phyloP scores from a whole-genome alignment of 2,888 invertebrate genomes.

The Octonoba sinensis region DNA sequence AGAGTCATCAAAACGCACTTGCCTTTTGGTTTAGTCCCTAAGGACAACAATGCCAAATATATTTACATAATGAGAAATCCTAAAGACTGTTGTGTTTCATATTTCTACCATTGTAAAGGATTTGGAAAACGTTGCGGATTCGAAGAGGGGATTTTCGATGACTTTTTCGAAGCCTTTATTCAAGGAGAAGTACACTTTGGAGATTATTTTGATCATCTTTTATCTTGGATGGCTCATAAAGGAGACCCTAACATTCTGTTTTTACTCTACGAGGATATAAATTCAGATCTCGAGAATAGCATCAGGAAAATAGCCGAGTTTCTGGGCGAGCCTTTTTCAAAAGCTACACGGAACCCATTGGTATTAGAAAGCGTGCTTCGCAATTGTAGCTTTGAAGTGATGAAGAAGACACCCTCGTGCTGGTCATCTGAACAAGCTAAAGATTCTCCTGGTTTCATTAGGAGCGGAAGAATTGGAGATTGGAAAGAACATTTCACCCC shows the following conservation, averaged over 20 bases:
- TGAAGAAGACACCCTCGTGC: slow-evolving; percentile 21
- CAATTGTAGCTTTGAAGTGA: slow-evolving; percentile 16
- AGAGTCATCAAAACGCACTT: slow-evolving; percentile 68
- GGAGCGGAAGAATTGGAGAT: slow-evolving; percentile 71
- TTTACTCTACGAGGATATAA: slow-evolving; percentile 71
- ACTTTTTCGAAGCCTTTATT: slow-evolving; percentile 71
- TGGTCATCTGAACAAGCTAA: slow-evolving; percentile 15
- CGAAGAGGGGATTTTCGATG: slow-evolving; percentile 67
- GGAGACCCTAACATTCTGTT: slow-evolving; percentile 69
- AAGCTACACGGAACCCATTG: background rate
- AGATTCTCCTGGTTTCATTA: slow-evolving; percentile 49
- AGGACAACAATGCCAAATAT: slow-evolving; percentile 49
- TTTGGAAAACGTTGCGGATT: slow-evolving; percentile 20
- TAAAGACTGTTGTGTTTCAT: slow-evolving; percentile 72
- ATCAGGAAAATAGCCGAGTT: slow-evolving; percentile 65
- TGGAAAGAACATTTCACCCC: slow-evolving; percentile 71
- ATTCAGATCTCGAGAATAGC: slow-evolving; percentile 64
- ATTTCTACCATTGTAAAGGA: slow-evolving; percentile 69
- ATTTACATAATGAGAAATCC: slow-evolving; percentile 73
- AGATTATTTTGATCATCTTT: slow-evolving; percentile 61
- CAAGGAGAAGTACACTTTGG: slow-evolving; percentile 68
- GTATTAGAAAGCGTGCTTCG: slow-evolving; percentile 22
- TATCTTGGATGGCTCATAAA: slow-evolving; percentile 50
- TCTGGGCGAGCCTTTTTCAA: slow-evolving; percentile 47
- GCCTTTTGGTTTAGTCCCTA: slow-evolving; percentile 65